phyloP scores from a whole-genome alignment of 1,140 invertebrate genomes.

The Drosophila nasuta region DNA sequence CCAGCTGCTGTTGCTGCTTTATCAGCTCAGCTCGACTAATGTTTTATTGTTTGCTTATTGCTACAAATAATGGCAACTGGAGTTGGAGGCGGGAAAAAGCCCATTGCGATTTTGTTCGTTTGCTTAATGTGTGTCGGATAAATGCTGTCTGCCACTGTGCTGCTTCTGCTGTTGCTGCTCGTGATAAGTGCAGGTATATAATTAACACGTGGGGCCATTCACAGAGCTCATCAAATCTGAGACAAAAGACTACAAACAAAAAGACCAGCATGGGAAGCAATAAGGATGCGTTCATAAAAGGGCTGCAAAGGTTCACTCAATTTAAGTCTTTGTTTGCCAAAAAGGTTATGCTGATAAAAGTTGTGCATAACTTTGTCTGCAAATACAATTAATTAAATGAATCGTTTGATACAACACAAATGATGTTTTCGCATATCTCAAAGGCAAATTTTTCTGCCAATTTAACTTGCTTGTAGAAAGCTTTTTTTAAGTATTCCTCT shows the following conservation, averaged over 20 bases:
- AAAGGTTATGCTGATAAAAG: slow-evolving; percentile 9
- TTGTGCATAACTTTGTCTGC: neutral
- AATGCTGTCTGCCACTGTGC: slow-evolving; percentile 19
- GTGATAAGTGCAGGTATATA: slow-evolving; percentile 45
- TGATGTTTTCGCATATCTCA: neutral
- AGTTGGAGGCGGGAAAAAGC: no score
- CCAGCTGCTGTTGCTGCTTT: slow-evolving; percentile 35
- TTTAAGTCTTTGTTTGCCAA: neutral
- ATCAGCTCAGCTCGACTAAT: slow-evolving; percentile 66
- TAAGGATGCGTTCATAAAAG: slow-evolving; percentile 13
- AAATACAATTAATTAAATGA: slow-evolving; percentile 5
- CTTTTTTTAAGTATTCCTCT: no score
- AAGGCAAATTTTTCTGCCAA: neutral
- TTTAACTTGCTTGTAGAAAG: neutral
- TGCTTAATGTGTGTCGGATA: slow-evolving; percentile 33
- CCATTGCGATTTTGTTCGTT: slow-evolving; percentile 2
- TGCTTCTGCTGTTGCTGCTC: neutral
- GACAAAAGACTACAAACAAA: slow-evolving; percentile 5
- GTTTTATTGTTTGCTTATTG: slow-evolving; percentile 80
- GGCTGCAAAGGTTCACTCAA: neutral
- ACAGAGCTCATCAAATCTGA: slow-evolving; percentile 10
- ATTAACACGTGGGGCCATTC: slow-evolving; percentile 38
- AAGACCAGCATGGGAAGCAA: slow-evolving; percentile 9
- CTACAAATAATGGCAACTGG: slow-evolving; percentile 56
- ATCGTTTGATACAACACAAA: neutral